These are phyloP conservation scores for Drosophila vallismaia DNA, from an alignment of 2,888 invertebrate species.

Conservation along the genomic window DNA sequence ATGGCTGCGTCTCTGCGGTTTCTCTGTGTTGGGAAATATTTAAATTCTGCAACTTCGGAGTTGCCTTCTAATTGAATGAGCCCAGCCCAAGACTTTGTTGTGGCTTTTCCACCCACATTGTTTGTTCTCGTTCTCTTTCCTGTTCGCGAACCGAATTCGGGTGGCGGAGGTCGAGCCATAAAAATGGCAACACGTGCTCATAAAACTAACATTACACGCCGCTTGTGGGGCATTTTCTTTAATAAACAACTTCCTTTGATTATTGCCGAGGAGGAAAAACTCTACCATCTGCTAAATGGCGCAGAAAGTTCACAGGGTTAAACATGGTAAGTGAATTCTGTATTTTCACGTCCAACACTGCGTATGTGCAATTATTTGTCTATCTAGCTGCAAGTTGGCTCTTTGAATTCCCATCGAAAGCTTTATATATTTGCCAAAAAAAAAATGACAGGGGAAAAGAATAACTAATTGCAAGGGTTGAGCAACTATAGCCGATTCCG, in stretches of 20 bases:
- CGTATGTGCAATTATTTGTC: constrained; percentile 23
- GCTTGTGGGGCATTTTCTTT: constrained; percentile 29
- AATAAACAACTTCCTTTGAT: constrained; percentile 50
- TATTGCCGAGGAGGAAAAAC: constrained; percentile 17
- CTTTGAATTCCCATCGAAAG: not conserved
- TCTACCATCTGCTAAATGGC: constrained; percentile 46
- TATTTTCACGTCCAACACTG: constrained; percentile 8
- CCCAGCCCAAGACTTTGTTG: constrained; percentile 44
- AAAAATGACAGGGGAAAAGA: not conserved
- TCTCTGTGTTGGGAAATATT: constrained; percentile 28
- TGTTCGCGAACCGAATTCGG: constrained; percentile 13
- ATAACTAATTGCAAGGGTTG: constrained; percentile 6
- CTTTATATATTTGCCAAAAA: not conserved
- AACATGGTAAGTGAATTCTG: not conserved
- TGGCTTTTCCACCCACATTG: constrained; percentile 32
- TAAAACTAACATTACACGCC: constrained; percentile 52
- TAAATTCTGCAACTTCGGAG: constrained; percentile 38
- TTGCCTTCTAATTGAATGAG: constrained; percentile 45
- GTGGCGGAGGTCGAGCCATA: constrained; percentile 27
- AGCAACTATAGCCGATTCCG: constrained; percentile 25
- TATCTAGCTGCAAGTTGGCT: not conserved
- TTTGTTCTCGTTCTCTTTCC: not conserved
- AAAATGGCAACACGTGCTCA: constrained; percentile 53
- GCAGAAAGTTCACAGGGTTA: constrained; percentile 47
- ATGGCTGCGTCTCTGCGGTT: constrained; percentile 37